A percentile compares a stretch with the other conserved stretches of the same genome.
Conservation (phyloP, 2,113 vertebrate species). For the Vicugna pacos region DNA sequence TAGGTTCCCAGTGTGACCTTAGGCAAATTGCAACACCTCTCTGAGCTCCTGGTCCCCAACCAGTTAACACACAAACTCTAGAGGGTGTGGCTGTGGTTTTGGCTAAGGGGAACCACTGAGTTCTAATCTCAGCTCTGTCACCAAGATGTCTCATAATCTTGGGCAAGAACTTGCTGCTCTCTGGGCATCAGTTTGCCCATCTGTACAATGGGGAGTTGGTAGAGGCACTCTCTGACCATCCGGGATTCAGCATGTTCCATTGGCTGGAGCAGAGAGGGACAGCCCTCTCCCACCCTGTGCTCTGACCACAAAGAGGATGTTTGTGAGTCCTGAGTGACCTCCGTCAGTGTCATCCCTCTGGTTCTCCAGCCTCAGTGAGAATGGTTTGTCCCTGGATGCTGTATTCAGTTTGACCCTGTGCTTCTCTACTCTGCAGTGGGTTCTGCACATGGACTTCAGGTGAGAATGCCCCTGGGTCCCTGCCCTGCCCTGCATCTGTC, state of each 20-base stretch:
- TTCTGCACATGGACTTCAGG: slow-evolving; percentile 88
- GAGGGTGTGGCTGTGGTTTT: neutral
- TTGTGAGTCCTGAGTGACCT: neutral
- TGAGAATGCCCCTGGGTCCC: slow-evolving; percentile 61
- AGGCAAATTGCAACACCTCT: neutral
- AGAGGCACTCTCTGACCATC: neutral
- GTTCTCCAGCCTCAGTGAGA: slow-evolving; percentile 88
- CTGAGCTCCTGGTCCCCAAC: neutral
- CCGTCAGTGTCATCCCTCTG: neutral
- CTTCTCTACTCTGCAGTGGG: slow-evolving; percentile 78
- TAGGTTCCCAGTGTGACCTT: neutral
- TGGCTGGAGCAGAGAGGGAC: neutral
- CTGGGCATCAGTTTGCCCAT: neutral
- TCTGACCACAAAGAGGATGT: neutral
- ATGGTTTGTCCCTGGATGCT: slow-evolving; percentile 85
- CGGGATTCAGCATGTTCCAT: neutral
- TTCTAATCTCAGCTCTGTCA: neutral
- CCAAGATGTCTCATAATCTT: neutral
- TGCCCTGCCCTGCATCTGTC: accelerated
- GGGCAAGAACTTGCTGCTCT: neutral
- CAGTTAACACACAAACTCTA: neutral
- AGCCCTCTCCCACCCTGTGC: neutral
- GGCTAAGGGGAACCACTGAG: neutral
- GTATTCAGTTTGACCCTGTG: slow-evolving; percentile 84
- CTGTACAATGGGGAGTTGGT: neutral